Percentiles rank a stretch among this genome's conserved stretches.
These are phyloP conservation scores for Aulostomus chinensis DNA, from an alignment of 2,797 vertebrate species.

Conservation along the genomic window DNA sequence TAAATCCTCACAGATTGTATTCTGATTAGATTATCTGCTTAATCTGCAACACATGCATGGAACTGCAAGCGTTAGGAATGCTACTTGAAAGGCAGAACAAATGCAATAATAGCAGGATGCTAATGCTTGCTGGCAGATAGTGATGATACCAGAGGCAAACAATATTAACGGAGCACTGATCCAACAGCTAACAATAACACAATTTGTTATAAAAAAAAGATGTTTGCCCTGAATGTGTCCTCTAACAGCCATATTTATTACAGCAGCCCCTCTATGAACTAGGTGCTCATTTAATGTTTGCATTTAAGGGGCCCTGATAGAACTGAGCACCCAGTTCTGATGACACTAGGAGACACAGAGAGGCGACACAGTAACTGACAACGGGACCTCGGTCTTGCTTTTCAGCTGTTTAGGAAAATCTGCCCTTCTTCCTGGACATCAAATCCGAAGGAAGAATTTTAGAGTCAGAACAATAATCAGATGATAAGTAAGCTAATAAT, in stretches of 20 bases:
- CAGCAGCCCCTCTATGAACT: conserved; percentile 6
- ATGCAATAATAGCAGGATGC: conserved; percentile 61
- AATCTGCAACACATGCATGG: conserved; percentile 71
- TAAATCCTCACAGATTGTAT: conserved; percentile 73
- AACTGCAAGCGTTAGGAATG: conserved; percentile 34
- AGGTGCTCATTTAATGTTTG: too few relatives aligned
- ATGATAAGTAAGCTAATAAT: too few relatives aligned
- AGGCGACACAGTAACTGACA: too few relatives aligned
- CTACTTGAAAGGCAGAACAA: conserved; percentile 43
- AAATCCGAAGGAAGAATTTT: too few relatives aligned
- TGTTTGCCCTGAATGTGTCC: conserved; percentile 15
- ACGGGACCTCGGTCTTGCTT: too few relatives aligned
- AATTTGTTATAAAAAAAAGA: conserved; percentile 39
- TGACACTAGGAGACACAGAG: too few relatives aligned
- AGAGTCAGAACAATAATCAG: too few relatives aligned
- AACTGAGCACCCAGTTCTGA: too few relatives aligned
- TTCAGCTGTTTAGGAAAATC: too few relatives aligned
- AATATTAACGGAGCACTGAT: conserved; percentile 47
- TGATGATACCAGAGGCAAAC: conserved; percentile 37
- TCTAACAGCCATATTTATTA: conserved; percentile 17
- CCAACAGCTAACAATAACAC: conserved; percentile 41
- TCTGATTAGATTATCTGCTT: conserved; percentile 78
- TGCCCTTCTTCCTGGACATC: too few relatives aligned
- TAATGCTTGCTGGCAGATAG: conserved; percentile 51
- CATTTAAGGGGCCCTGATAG: too few relatives aligned